phyloP scores from a whole-genome alignment of 1,140 invertebrate species.

The Philotrypesis tridentata region DNA sequence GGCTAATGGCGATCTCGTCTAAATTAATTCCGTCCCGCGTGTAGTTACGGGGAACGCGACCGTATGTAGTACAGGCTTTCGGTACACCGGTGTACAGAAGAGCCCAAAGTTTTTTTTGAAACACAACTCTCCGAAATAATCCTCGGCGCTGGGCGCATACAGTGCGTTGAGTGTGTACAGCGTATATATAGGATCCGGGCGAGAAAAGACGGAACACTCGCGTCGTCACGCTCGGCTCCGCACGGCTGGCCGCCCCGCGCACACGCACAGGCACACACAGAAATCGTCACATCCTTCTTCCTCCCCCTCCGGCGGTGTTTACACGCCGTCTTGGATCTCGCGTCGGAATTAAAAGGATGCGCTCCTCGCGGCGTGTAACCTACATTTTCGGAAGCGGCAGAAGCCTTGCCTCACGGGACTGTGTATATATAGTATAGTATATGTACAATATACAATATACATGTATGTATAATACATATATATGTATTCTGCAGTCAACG shows the following conservation, averaged over 20 bases:
- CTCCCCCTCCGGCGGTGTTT: not conserved
- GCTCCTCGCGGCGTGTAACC: not conserved
- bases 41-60: too few relatives aligned
- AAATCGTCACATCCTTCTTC: constrained; percentile 5
- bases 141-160: too few relatives aligned
- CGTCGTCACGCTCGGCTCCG: not conserved
- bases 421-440: too few relatives aligned
- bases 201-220: not conserved
- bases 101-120: too few relatives aligned
- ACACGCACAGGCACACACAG: not conserved
- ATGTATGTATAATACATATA: too few relatives aligned
- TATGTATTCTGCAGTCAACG: not conserved
- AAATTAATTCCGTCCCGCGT: too few relatives aligned
- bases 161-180: too few relatives aligned
- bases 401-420: not conserved
- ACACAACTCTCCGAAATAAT: too few relatives aligned
- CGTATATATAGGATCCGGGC: not conserved
- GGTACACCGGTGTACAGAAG: too few relatives aligned
- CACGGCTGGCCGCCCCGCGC: not conserved
- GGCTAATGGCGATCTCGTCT: too few relatives aligned
- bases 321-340: constrained; percentile 15
- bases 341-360: constrained; percentile 10
- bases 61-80: too few relatives aligned
- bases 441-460: too few relatives aligned
- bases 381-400: constrained; percentile 10